Evolutionary conservation across 2,797 vertebrate species (phyloP).

Genomic region (Atherinosoma microstoma): DNA sequence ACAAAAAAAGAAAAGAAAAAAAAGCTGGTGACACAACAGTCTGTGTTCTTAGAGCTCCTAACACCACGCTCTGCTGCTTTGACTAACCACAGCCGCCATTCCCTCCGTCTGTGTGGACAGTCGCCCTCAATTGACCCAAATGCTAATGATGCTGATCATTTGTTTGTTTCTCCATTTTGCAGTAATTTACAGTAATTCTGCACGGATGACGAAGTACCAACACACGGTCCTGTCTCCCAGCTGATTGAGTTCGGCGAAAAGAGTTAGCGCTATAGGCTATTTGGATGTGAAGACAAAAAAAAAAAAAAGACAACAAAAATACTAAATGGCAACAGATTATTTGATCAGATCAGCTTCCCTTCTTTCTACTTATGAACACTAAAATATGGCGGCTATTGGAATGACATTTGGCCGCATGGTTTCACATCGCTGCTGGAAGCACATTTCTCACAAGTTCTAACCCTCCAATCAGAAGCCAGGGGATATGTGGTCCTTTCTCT

Average conservation of each 20-base stretch:
- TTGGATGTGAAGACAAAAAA: conserved; percentile 65
- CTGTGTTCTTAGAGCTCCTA: conserved; percentile 73
- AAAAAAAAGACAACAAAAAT: not conserved
- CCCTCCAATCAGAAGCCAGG: conserved; percentile 56
- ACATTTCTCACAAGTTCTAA: conserved; percentile 82
- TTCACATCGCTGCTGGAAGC: conserved; percentile 85
- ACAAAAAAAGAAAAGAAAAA: not conserved
- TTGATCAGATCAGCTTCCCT: conserved; percentile 17
- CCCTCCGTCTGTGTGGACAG: conserved; percentile 51
- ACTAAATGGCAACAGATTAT: conserved; percentile 28
- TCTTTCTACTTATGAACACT: conserved; percentile 21
- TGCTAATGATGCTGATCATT: conserved; percentile 84
- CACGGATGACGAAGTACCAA: conserved; percentile 81
- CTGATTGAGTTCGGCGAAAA: conserved; percentile 76
- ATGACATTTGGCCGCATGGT: conserved; percentile 67
- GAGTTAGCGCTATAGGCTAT: conserved; percentile 64
- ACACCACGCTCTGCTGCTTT: conserved; percentile 66
- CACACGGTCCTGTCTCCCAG: conserved; percentile 82
- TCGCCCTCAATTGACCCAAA: conserved; percentile 42
- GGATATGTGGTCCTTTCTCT: conserved; percentile 67
- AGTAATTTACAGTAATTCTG: conserved; percentile 88
- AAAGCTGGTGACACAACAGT: conserved; percentile 8
- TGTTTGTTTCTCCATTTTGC: conserved; percentile 87
- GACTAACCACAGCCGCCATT: conserved; percentile 70
- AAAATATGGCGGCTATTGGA: conserved; percentile 57